phyloP scores from a whole-genome alignment of 2,113 vertebrate genomes.

The Chamaea fasciata region DNA sequence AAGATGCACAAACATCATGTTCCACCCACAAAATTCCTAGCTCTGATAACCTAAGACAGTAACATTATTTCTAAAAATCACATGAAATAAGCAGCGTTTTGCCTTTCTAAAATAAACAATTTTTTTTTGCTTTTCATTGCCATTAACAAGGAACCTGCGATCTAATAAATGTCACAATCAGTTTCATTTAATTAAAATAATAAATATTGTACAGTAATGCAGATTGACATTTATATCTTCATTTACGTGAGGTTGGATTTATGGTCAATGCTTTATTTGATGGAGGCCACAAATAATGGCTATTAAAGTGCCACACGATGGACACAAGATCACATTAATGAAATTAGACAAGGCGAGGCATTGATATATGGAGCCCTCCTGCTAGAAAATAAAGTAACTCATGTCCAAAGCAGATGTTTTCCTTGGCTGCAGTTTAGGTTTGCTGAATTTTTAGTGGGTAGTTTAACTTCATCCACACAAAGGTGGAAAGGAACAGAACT shows the following conservation, averaged over 20 bases:
- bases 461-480: neutral
- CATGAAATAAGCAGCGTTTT: conserved; percentile 68
- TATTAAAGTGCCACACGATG: conserved; percentile 88
- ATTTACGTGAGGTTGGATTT: conserved; percentile 84
- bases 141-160: conserved; percentile 86
- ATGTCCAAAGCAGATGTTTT: conserved; percentile 58
- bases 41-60: conserved; percentile 52
- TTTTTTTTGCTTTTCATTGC: conserved; percentile 71
- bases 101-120: conserved; percentile 72
- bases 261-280: conserved; percentile 82
- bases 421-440: conserved; percentile 6
- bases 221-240: conserved; percentile 87
- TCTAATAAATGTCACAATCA: conserved; percentile 89
- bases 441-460: neutral
- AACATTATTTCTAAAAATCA: conserved; percentile 70
- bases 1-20: neutral
- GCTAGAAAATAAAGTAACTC: conserved; percentile 41
- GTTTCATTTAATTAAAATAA: conserved; percentile 98
- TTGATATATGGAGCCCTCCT: conserved; percentile 69
- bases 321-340: conserved; percentile 87
- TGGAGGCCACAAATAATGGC: conserved; percentile 90
- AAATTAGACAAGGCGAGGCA: conserved; percentile 81
- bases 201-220: conserved; percentile 88
- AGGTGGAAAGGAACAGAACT: neutral
- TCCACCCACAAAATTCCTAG: neutral